Evolutionary conservation across 2,113 vertebrate genomes (phyloP).

Genomic region (Coturnix japonica): DNA sequence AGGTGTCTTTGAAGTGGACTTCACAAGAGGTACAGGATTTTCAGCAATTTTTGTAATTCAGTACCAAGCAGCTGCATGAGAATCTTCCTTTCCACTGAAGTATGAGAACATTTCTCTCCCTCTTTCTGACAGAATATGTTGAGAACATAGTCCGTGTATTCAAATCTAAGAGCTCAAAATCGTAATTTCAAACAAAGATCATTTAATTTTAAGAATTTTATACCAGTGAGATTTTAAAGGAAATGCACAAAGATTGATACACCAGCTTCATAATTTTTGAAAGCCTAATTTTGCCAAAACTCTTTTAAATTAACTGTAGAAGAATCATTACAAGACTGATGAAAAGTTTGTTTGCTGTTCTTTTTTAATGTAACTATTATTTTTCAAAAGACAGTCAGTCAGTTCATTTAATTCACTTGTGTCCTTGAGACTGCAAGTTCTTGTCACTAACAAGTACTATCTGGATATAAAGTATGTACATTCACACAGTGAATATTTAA

Average conservation of each 20-base stretch:
- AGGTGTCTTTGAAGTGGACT: neutral
- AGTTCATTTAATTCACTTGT: neutral
- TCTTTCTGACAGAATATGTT: neutral
- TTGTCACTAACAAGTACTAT: neutral
- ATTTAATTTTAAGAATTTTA: neutral
- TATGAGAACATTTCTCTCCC: neutral
- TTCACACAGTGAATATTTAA: neutral
- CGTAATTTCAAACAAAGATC: neutral
- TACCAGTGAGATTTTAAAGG: neutral
- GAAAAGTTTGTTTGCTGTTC: neutral
- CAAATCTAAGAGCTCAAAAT: neutral
- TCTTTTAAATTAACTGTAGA: neutral
- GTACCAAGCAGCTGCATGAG: neutral
- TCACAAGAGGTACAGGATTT: slow-evolving; percentile 5
- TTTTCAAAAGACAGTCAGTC: neutral
- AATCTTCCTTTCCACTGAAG: slow-evolving; percentile 28
- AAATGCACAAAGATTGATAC: neutral
- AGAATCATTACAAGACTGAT: neutral
- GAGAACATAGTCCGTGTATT: neutral
- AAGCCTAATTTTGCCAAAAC: neutral
- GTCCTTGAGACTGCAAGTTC: neutral
- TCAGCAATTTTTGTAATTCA: neutral
- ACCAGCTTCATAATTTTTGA: neutral
- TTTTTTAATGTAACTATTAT: neutral
- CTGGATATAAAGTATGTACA: neutral